These are phyloP conservation scores for Spheniscus mendiculus DNA, from an alignment of 2,113 vertebrate species.

Conservation along the genomic window DNA sequence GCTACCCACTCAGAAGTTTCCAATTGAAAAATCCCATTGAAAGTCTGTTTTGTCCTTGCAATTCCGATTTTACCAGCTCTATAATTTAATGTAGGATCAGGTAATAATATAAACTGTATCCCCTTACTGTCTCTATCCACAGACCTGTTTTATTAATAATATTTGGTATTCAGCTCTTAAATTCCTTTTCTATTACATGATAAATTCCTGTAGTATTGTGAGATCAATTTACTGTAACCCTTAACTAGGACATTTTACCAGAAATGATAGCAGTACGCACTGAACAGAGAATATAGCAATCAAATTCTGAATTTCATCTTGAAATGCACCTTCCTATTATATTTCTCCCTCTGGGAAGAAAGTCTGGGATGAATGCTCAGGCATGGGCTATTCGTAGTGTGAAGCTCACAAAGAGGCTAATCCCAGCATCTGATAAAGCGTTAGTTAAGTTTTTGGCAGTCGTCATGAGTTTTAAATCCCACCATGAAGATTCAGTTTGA, in stretches of 20 bases:
- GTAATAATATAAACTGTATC: slow-evolving; percentile 23
- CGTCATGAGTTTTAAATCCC: not conserved
- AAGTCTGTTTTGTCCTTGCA: not conserved
- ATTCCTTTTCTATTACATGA: slow-evolving; percentile 53
- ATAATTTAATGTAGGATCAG: not conserved
- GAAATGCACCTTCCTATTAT: not conserved
- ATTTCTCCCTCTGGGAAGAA: not conserved
- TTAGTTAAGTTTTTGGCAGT: slow-evolving; percentile 22
- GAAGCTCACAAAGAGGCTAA: not conserved
- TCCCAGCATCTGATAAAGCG: not conserved
- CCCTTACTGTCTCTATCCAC: not conserved
- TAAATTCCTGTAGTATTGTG: slow-evolving; percentile 37
- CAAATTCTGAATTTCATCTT: not conserved
- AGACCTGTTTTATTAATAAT: slow-evolving; percentile 56
- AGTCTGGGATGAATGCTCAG: not conserved
- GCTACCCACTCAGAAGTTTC: not conserved
- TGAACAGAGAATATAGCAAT: not conserved
- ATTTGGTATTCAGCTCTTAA: slow-evolving; percentile 52
- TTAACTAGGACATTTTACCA: slow-evolving; percentile 28
- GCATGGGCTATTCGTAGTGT: not conserved
- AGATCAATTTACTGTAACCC: slow-evolving; percentile 49
- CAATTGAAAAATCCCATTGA: not conserved
- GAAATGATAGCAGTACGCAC: not conserved
- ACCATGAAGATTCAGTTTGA: not conserved
- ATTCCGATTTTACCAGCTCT: not conserved